Evolutionary conservation across 2,113 vertebrate species (phyloP).

Genomic region (Lamprotornis superbus): DNA sequence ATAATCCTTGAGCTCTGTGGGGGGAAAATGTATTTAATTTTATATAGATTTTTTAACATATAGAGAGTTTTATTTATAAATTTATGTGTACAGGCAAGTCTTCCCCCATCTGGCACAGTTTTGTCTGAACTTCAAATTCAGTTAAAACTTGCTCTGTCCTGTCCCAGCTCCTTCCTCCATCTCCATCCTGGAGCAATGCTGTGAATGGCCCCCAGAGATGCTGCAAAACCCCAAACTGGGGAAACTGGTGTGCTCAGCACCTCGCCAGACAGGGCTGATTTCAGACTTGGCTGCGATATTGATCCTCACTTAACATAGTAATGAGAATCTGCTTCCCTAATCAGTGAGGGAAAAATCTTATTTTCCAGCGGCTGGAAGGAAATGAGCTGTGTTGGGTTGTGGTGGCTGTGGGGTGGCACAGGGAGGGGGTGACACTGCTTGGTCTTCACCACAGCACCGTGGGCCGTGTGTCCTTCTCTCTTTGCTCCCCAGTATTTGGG

Average conservation of each 20-base stretch:
- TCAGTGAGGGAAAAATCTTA: constrained; percentile 24
- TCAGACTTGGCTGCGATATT: constrained; percentile 14
- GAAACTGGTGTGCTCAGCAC: neutral
- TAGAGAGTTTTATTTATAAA: neutral
- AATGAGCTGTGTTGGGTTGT: neutral
- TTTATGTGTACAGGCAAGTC: neutral
- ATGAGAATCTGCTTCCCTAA: constrained; percentile 47
- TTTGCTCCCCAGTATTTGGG: neutral
- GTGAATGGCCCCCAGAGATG: fast-evolving
- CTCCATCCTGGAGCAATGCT: neutral
- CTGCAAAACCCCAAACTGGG: neutral
- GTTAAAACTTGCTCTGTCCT: neutral
- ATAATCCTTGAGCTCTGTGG: neutral
- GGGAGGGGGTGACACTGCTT: neutral
- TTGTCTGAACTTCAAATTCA: neutral
- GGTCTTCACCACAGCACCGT: neutral
- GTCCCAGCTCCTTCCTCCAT: neutral
- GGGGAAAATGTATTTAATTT: neutral
- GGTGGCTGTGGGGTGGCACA: neutral
- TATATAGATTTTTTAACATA: neutral
- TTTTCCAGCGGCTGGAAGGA: constrained; percentile 20
- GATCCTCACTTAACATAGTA: constrained; percentile 31
- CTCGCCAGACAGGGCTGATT: neutral
- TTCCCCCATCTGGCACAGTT: neutral
- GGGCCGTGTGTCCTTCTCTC: fast-evolving